phyloP scores from a whole-genome alignment of 2,113 vertebrate species.

The Burhinus bistriatus region DNA sequence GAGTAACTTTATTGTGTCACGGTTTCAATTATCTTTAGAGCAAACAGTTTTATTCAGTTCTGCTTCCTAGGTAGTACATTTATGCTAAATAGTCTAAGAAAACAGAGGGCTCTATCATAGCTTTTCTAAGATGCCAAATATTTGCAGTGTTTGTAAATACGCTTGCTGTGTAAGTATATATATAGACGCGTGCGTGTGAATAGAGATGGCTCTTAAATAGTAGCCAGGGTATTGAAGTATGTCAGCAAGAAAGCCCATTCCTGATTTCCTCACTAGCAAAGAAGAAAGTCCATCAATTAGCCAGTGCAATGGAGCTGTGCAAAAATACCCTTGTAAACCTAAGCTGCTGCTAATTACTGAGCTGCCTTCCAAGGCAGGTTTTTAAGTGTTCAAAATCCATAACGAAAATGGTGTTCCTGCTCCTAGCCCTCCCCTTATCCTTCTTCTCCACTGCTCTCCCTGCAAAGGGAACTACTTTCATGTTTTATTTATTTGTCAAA shows the following conservation, averaged over 20 bases:
- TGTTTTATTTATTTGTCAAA: slow-evolving; percentile 41
- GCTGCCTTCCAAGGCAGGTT: not conserved
- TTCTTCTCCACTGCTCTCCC: not conserved
- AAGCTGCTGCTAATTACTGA: slow-evolving; percentile 3
- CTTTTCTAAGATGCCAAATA: not conserved
- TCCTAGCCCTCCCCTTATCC: not conserved
- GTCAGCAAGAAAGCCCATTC: not conserved
- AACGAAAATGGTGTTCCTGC: not conserved
- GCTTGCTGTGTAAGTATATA: not conserved
- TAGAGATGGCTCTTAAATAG: not conserved
- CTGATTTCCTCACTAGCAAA: not conserved
- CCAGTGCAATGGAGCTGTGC: not conserved
- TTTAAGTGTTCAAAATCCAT: not conserved
- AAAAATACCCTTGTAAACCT: not conserved
- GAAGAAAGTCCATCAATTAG: not conserved
- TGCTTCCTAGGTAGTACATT: not conserved
- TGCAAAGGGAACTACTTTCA: not conserved
- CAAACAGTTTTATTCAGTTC: slow-evolving; percentile 32
- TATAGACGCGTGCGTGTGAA: accelerated
- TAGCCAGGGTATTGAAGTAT: not conserved
- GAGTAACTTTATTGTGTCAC: not conserved
- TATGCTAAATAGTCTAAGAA: not conserved
- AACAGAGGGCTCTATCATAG: not conserved
- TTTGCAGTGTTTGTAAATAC: not conserved
- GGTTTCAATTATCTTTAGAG: slow-evolving; percentile 42